These are phyloP conservation scores for Diploptera punctata DNA, from an alignment of 2,888 invertebrate genomes.

Conservation along the genomic window DNA sequence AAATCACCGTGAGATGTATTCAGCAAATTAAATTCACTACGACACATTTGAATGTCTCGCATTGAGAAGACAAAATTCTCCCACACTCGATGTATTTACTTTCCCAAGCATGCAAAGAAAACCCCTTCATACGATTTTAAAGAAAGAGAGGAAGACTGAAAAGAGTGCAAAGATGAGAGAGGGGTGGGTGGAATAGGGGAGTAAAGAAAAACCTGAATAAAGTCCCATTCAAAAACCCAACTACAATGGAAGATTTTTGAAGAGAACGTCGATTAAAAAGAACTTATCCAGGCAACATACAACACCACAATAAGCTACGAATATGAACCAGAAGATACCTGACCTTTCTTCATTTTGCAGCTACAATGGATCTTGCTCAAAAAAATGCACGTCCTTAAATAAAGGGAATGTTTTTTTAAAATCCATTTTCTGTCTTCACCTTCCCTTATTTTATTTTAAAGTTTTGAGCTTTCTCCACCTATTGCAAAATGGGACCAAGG, in stretches of 20 bases:
- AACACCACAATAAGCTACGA: not conserved
- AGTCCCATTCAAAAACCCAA: conserved; percentile 9
- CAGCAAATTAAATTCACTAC: no score
- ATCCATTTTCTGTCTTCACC: no score
- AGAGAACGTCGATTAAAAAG: conserved; percentile 16
- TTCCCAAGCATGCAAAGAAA: not conserved
- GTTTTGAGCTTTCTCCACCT: not conserved
- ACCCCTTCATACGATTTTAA: conserved; percentile 3
- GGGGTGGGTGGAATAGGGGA: not conserved
- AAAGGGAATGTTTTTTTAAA: not conserved
- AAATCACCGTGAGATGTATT: no score
- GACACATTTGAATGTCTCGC: no score
- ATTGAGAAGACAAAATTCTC: not conserved
- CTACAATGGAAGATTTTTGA: not conserved
- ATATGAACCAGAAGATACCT: not conserved
- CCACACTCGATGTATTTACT: not conserved
- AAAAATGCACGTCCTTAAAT: not conserved
- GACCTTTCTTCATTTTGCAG: not conserved
- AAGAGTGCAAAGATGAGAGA: no score
- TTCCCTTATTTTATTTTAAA: not conserved
- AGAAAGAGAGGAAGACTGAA: no score
- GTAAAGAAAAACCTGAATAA: not conserved
- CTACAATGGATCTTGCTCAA: not conserved
- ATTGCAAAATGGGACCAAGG: not conserved
- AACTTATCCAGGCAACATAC: conserved; percentile 1